A percentile compares a stretch with the other conserved stretches of the same genome.
Conservation (phyloP, 2,797 vertebrate species). For the Coreius guichenoti region DNA sequence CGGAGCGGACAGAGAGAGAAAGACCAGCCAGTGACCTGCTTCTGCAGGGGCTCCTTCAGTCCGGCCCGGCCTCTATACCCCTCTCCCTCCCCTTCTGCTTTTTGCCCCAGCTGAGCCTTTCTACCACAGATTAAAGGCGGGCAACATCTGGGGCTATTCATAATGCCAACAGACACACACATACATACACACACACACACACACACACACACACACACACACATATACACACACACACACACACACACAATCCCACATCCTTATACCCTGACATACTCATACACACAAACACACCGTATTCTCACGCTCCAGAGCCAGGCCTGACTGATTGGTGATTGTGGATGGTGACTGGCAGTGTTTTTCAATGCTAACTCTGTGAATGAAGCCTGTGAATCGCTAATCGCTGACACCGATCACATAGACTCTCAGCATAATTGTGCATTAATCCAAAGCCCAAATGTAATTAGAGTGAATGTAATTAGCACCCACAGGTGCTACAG, state of each 20-base stretch:
- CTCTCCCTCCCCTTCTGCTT: conserved; percentile 77
- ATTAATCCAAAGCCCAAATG: conserved; percentile 69
- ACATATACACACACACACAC: conserved; percentile 54
- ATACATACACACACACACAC: conserved; percentile 68
- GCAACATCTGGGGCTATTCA: conserved; percentile 91
- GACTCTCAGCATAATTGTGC: conserved; percentile 75
- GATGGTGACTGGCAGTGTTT: conserved; percentile 60
- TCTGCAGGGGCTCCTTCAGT: conserved; percentile 81
- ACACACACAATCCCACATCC: conserved; percentile 25
- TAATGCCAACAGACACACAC: conserved; percentile 71
- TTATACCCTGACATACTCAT: conserved; percentile 46
- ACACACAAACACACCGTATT: conserved; percentile 68
- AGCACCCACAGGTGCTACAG: conserved; percentile 61
- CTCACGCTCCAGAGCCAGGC: conserved; percentile 81
- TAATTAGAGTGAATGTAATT: conserved; percentile 69
- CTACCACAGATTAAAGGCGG: conserved; percentile 88
- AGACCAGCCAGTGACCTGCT: conserved; percentile 78
- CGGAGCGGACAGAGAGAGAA: conserved; percentile 79
- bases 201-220: conserved; percentile 54
- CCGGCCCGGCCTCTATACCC: conserved; percentile 77
- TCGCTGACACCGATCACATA: conserved; percentile 62
- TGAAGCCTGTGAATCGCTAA: conserved; percentile 37
- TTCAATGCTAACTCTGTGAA: conserved; percentile 53
- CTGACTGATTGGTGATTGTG: conserved; percentile 74
- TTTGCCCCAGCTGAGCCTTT: conserved; percentile 88